Evolutionary conservation across 1,140 invertebrate species (phyloP), one percentile per base, ranked within the genome.

Genomic region (Leptinotarsa texana): DNA sequence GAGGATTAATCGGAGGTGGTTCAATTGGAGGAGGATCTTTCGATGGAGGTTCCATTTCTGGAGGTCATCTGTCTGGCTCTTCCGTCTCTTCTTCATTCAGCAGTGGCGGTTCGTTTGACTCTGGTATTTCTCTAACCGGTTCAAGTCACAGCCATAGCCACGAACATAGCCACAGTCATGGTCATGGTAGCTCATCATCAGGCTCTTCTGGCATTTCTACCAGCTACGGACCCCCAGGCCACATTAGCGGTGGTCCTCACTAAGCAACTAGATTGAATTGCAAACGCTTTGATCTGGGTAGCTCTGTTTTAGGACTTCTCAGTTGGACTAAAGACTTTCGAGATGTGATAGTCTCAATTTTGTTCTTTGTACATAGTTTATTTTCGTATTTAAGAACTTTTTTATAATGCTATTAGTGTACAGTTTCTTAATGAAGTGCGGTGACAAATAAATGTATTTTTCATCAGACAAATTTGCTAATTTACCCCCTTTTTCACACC

Each of bases 191-290:
- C 24, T 62, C 69, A 49, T 61, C 67, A 3, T 72, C 71, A 21
- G 74, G 70, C 48, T 47, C n/a, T 13, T 72, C 63, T 5, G 65
- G 72, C 13, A 33, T 76, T 21, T 47, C 63, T 22, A 17, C 74
- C n/a, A 90, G 85, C 84, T 92, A 92, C 85, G 90, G 91, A 75
- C 86, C 90, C 48, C 91, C 90, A 69, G 89, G 90, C 75, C 80
- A 83, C 42, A 72, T 77, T n/a, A 80, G 78, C 47, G 80, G 81
- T 18, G 80, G 80, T 21, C 81, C 81, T 22, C 82, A 82, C 63
- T 82, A 80, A 76, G 48, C 65, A n/a, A 47, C 63, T 27, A 24
- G 27, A 42, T 57, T 3, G 6, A 63, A 42, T 42, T 42, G 27
- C 13, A 73, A 49, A 75, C 63, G 74, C 68, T 69, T 74, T 74